Percentiles rank a stretch among this genome's conserved stretches.
Evolutionary conservation across 2,888 invertebrate genomes (phyloP).

Genomic region (Alsophila aescularia): DNA sequence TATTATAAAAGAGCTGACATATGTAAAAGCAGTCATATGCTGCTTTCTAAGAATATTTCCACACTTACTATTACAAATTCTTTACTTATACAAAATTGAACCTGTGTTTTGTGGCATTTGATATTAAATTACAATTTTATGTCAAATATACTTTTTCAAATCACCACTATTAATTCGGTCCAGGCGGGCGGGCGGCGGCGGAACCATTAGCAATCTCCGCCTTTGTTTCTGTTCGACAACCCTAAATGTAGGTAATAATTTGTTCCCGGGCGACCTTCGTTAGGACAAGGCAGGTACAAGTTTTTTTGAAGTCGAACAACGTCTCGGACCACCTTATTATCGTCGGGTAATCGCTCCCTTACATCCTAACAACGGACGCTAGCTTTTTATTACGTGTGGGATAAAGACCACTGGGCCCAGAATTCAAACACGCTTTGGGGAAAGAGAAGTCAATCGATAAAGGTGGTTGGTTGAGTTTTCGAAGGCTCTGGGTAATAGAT

Average conservation of each 20-base stretch:
- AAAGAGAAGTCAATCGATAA: background rate
- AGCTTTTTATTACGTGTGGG: conserved; percentile 57
- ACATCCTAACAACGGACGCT: conserved; percentile 45
- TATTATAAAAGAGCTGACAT: no score
- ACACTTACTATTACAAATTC: no score
- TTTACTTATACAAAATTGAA: no score
- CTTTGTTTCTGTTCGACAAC: conserved; percentile 25
- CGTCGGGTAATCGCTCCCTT: conserved; percentile 58
- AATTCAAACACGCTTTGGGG: background rate
- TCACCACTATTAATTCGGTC: no score
- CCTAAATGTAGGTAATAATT: conserved; percentile 54
- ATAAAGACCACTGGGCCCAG: conserved; percentile 12
- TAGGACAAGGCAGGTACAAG: conserved; percentile 72
- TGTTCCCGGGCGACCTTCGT: conserved; percentile 65
- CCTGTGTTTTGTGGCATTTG: no score
- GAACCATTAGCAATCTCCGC: background rate
- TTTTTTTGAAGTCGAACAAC: conserved; percentile 61
- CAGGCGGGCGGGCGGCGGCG: no score
- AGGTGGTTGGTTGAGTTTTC: no score
- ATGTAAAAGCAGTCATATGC: no score
- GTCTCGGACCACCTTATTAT: conserved; percentile 61
- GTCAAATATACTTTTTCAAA: no score
- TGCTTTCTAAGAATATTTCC: no score
- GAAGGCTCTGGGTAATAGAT: no score
- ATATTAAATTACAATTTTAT: no score